These are phyloP conservation scores for Lagorchestes hirsutus DNA, from an alignment of 2,797 vertebrate species.

Conservation along the genomic window DNA sequence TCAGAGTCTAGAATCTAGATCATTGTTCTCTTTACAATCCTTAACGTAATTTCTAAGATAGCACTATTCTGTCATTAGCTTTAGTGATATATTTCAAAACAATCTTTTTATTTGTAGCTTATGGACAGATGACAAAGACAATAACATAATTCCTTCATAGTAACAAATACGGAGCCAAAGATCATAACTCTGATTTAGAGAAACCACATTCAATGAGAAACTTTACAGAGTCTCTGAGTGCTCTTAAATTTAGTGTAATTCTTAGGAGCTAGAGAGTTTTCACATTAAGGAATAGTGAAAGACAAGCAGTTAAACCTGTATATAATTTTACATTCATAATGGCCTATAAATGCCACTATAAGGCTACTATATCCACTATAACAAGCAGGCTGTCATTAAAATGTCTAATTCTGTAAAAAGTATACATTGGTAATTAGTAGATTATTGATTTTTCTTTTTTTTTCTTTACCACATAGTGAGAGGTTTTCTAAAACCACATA, in stretches of 20 bases:
- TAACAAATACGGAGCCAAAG: slow-evolving; percentile 51
- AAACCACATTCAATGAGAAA: slow-evolving; percentile 64
- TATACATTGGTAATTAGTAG: slow-evolving; percentile 77
- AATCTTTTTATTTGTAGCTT: background rate
- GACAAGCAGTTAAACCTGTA: slow-evolving; percentile 53
- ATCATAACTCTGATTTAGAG: slow-evolving; percentile 65
- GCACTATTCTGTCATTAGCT: background rate
- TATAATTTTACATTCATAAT: slow-evolving; percentile 77
- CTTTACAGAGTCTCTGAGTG: slow-evolving; percentile 50
- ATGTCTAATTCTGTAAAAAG: slow-evolving; percentile 45
- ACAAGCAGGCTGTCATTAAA: slow-evolving; percentile 70
- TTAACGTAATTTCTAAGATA: background rate
- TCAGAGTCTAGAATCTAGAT: background rate
- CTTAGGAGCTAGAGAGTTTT: slow-evolving; percentile 62
- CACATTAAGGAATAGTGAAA: slow-evolving; percentile 62
- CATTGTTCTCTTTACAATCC: background rate
- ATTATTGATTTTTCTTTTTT: slow-evolving; percentile 77
- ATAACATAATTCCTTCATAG: slow-evolving; percentile 55
- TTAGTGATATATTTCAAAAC: background rate
- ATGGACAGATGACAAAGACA: background rate
- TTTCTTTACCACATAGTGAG: slow-evolving; percentile 70
- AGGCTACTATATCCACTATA: slow-evolving; percentile 60
- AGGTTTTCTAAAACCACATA: slow-evolving; percentile 66
- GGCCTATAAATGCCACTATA: slow-evolving; percentile 67
- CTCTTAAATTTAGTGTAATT: slow-evolving; percentile 61